Evolutionary conservation across 2,888 invertebrate species (phyloP), one percentile per base, ranked within the genome.

Genomic region (Syrista parreyssii): DNA sequence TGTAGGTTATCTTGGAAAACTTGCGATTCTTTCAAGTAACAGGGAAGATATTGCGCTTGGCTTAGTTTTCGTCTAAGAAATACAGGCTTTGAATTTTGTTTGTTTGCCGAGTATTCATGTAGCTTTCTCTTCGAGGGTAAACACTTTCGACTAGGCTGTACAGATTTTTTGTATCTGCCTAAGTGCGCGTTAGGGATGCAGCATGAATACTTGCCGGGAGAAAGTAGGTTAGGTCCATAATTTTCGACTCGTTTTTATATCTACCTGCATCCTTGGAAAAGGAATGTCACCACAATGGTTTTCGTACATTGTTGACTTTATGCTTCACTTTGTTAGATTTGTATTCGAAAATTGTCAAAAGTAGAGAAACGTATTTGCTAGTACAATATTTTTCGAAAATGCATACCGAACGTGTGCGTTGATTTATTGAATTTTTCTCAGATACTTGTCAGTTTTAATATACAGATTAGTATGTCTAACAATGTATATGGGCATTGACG

Each of bases 171-270:
- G 23, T 55, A 55, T 55, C 55, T 9, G 23, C 6, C 23, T 55
- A 55, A 6, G 55, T 23, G 55, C 23, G 55, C 55, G 55, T 55
- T 23, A 55, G 55, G 55, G 55, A 55, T 55, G 55, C 55, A 23
- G 55, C 9, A 55, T 6, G 15, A 40, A 23, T 55, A 2, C 55
- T 55, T 55, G 23, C 6, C 55, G 23, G 23, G 85, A 81, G 88
- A 88, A 88, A 87, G 86, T 87, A 81, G 86, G 84, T 82, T 82
- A 84, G 80, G 78, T 85, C 83, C 83, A 78, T 78, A 77, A 83
- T 84, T 79, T 75, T 83, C 73, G 82, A 82, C 71, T 31, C 9
- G 31, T 71, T 71, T 71, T 32, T 71, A 71, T 71, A 71, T 71
- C 11, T 71, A 71, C 71, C 71, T 71, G 71, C 71, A 71, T 71